Evolutionary conservation across 2,888 invertebrate genomes (phyloP).

Genomic region (Tetrapedia diversipes): DNA sequence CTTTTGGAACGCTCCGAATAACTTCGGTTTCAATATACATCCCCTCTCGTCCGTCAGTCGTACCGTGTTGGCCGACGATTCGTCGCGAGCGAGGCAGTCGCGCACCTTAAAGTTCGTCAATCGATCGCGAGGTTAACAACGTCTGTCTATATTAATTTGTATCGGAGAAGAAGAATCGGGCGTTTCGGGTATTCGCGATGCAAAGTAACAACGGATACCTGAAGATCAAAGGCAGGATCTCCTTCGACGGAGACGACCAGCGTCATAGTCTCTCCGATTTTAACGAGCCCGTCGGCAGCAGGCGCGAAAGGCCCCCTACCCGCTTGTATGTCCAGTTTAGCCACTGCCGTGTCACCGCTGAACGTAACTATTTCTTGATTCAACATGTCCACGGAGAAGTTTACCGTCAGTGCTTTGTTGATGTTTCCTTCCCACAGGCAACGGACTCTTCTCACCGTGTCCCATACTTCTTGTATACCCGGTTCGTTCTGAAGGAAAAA

Average conservation of each 20-base stretch:
- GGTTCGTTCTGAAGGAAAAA: conserved; percentile 86
- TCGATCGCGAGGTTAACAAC: neutral
- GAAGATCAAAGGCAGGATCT: conserved; percentile 90
- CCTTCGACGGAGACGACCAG: conserved; percentile 91
- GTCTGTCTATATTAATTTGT: no score
- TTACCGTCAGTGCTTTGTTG: conserved; percentile 89
- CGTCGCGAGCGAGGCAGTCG: conserved; percentile 90
- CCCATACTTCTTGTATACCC: conserved; percentile 91
- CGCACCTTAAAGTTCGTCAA: conserved; percentile 83
- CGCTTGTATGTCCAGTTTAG: conserved; percentile 89
- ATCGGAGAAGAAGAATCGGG: no score
- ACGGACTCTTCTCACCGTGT: conserved; percentile 89
- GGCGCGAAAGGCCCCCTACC: conserved; percentile 91
- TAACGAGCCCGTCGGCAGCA: conserved; percentile 90
- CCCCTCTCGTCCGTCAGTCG: conserved; percentile 90
- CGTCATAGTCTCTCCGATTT: conserved; percentile 92
- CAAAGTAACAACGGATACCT: no score
- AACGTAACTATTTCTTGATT: conserved; percentile 92
- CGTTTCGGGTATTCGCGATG: no score
- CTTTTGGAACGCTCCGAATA: conserved; percentile 92
- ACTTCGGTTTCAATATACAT: conserved; percentile 90
- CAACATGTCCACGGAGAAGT: conserved; percentile 90
- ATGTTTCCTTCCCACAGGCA: conserved; percentile 93
- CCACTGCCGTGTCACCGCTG: conserved; percentile 92
- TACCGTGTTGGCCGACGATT: conserved; percentile 87